phyloP scores from a whole-genome alignment of 2,888 invertebrate genomes.

The Pammene aurita region DNA sequence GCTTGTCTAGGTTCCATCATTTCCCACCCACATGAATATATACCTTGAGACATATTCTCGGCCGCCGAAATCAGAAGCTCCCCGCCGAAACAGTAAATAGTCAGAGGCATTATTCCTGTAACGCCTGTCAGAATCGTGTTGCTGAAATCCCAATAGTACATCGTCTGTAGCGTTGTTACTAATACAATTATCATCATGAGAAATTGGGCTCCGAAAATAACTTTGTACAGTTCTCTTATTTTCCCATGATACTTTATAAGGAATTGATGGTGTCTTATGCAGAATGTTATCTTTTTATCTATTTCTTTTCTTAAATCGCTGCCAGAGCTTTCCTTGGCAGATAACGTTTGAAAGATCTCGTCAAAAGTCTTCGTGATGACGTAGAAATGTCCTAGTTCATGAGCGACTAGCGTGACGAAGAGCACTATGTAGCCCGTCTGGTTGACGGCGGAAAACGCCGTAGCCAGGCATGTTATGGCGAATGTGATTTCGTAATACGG shows the following conservation, averaged over 20 bases:
- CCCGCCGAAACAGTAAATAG: constrained; percentile 67
- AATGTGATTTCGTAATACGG: constrained; percentile 62
- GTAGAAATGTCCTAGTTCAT: constrained; percentile 64
- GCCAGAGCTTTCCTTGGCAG: constrained; percentile 30
- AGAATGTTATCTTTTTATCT: constrained; percentile 55
- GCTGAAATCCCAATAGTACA: constrained; percentile 60
- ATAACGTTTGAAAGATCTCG: constrained; percentile 49
- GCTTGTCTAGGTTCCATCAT: constrained; percentile 59
- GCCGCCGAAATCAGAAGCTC: constrained; percentile 61
- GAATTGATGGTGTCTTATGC: constrained; percentile 63
- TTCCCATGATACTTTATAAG: constrained; percentile 56
- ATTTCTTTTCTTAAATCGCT: constrained; percentile 44
- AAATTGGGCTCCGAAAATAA: constrained; percentile 63
- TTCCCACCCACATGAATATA: constrained; percentile 64
- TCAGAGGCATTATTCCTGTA: constrained; percentile 61
- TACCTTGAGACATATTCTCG: constrained; percentile 53
- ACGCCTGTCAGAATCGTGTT: constrained; percentile 61
- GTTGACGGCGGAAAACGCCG: constrained; percentile 63
- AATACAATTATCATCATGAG: constrained; percentile 62
- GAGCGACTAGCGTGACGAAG: constrained; percentile 58
- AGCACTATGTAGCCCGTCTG: constrained; percentile 67
- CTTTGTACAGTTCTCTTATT: constrained; percentile 56
- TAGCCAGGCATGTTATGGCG: constrained; percentile 54
- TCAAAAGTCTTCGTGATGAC: constrained; percentile 59
- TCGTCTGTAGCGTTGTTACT: constrained; percentile 64